Percentiles rank a stretch among this genome's conserved stretches.
These are phyloP conservation scores for Sweltsa coloradensis DNA, from an alignment of 1,140 invertebrate genomes.

Conservation along the genomic window DNA sequence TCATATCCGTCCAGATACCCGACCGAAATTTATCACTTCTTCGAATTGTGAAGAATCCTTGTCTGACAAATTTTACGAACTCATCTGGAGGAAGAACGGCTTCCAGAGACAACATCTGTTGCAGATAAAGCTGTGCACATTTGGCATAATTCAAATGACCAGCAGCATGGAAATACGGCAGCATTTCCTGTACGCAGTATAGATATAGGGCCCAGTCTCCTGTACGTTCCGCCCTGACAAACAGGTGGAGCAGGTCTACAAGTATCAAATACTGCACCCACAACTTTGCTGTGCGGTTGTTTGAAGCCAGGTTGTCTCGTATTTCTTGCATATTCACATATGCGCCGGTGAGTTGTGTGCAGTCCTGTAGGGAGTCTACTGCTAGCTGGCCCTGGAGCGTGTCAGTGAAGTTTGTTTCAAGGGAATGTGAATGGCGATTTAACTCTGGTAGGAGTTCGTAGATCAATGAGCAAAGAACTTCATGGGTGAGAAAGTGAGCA, in stretches of 20 bases:
- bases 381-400: too few relatives aligned
- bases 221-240: conserved; percentile 26
- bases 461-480: too few relatives aligned
- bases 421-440: too few relatives aligned
- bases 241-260: conserved; percentile 24
- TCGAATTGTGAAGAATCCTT: conserved; percentile 26
- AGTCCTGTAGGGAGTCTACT: too few relatives aligned
- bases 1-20: conserved; percentile 31
- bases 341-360: too few relatives aligned
- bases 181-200: conserved; percentile 27
- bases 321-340: too few relatives aligned
- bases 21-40: conserved; percentile 30
- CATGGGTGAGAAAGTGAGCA: conserved; percentile 1
- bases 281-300: not conserved
- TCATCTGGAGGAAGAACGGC: conserved; percentile 23
- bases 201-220: conserved; percentile 30
- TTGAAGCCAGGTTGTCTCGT: too few relatives aligned
- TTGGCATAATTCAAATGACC: conserved; percentile 33
- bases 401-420: too few relatives aligned
- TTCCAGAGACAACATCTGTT: conserved; percentile 27
- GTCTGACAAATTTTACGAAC: conserved; percentile 26
- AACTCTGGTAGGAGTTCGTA: too few relatives aligned
- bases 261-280: conserved; percentile 29
- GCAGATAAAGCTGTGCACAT: conserved; percentile 30
- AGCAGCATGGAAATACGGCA: conserved; percentile 31